Evolutionary conservation across 1,140 invertebrate genomes (phyloP), one percentile per base, ranked within the genome.

Genomic region (Hirudo medicinalis): DNA sequence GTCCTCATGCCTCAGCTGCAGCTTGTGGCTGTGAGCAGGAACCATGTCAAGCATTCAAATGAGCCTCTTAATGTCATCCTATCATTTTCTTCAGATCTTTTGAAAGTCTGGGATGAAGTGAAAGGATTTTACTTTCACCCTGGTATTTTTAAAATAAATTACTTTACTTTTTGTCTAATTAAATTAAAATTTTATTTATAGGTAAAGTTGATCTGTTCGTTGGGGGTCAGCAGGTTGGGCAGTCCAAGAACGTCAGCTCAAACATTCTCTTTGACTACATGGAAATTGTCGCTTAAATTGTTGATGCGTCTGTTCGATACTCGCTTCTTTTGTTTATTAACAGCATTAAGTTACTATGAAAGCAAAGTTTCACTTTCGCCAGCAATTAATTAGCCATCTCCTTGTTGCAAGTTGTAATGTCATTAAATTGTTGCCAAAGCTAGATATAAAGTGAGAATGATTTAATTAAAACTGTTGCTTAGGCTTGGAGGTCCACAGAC

Each of bases 191-290:
- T 40, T 27, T 49, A 15, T 32, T 69, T 69, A 4, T n/a, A 69
- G 67, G 67, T 27, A 36, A 69, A 22, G 32, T 80, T 20, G 63
- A 73, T 71, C 25, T 81, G 32, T 80, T 77, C 68, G 75, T 76
- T 29, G 79, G 80, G 20, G 80, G 80, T 29, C 79, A 80, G 72
- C 80, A 81, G 71, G 79, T 79, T 19, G 70, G 73, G 27, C 79
- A 81, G 74, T 73, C 73, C 17, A 76, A 57, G 66, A 67, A n/a
- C 13, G 74, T 77, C n/a, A 54, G 73, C 0, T 80, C 79, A 22
- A 80, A 81, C 73, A 72, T 78, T 20, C 63, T 81, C 19, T 19
- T 25, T 63, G 57, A 32, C 43, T 49, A 49, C 43, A 9, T 49
- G 43, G 11, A 49, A 49, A 17, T 49, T 8, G 43, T 15, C 9